Percentiles rank a stretch among this genome's conserved stretches.
Evolutionary conservation across 2,113 vertebrate species (phyloP).

Genomic region (Noctilio leporinus): DNA sequence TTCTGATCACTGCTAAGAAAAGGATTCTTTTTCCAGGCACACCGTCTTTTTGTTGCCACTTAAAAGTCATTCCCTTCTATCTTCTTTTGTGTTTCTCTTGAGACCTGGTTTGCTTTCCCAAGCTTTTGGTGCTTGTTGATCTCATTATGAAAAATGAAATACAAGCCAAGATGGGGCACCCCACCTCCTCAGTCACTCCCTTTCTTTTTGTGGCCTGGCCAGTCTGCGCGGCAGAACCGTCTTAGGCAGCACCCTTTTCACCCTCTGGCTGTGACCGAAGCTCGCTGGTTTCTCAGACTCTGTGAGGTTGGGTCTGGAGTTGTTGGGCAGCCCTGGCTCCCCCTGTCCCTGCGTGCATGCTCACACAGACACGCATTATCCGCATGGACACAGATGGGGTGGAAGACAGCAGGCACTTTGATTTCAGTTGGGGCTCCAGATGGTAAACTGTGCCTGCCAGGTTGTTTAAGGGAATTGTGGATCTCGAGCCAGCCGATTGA

Average conservation of each 20-base stretch:
- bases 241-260: constrained; percentile 21
- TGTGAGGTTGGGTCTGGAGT: background rate
- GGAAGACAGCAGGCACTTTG: background rate
- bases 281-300: background rate
- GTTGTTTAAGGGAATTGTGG: background rate
- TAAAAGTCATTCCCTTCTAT: background rate
- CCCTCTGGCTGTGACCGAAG: background rate
- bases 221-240: background rate
- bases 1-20: background rate
- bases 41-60: background rate
- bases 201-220: background rate
- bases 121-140: background rate
- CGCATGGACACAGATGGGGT: background rate
- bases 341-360: fast-evolving
- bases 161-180: background rate
- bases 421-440: background rate
- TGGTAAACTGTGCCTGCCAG: background rate
- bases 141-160: background rate
- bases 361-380: fast-evolving
- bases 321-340: background rate
- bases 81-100: background rate
- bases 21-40: background rate
- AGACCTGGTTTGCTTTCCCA: background rate
- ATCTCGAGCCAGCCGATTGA: background rate
- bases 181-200: background rate